Evolutionary conservation across 1,140 invertebrate species (phyloP).

Genomic region (Neodiprion virginianus): DNA sequence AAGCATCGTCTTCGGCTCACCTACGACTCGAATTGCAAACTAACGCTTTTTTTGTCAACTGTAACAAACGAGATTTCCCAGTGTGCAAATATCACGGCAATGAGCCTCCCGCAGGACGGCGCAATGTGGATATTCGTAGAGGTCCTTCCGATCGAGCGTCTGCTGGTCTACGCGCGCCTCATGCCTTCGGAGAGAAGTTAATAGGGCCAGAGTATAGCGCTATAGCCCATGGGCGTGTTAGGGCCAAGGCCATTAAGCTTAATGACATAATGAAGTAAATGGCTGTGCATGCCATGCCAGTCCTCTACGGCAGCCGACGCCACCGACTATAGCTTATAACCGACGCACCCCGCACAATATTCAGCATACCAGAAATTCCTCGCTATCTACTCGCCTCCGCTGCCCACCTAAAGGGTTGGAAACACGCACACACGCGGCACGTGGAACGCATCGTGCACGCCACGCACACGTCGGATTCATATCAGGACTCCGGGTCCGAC

Average conservation of each 20-base stretch:
- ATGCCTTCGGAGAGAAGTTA: slow-evolving; percentile 44
- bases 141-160: too few relatives aligned
- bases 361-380: slow-evolving; percentile 61
- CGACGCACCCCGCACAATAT: slow-evolving; percentile 56
- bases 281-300: slow-evolving; percentile 60
- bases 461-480: too few relatives aligned
- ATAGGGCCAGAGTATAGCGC: slow-evolving; percentile 59
- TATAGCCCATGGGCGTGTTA: slow-evolving; percentile 58
- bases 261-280: slow-evolving; percentile 66
- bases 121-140: too few relatives aligned
- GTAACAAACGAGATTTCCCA: too few relatives aligned
- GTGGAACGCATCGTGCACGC: not conserved
- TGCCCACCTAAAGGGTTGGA: slow-evolving; percentile 51
- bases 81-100: too few relatives aligned
- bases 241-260: slow-evolving; percentile 62
- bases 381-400: slow-evolving; percentile 54
- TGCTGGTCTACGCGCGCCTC: not conserved
- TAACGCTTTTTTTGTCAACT: too few relatives aligned
- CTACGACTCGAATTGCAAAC: too few relatives aligned
- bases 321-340: slow-evolving; percentile 60
- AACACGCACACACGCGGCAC: not conserved
- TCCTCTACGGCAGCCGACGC: slow-evolving; percentile 28
- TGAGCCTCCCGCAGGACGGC: too few relatives aligned
- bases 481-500: too few relatives aligned
- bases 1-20: too few relatives aligned